Evolutionary conservation across 2,888 invertebrate genomes (phyloP).

Genomic region (Watsonalla binaria): DNA sequence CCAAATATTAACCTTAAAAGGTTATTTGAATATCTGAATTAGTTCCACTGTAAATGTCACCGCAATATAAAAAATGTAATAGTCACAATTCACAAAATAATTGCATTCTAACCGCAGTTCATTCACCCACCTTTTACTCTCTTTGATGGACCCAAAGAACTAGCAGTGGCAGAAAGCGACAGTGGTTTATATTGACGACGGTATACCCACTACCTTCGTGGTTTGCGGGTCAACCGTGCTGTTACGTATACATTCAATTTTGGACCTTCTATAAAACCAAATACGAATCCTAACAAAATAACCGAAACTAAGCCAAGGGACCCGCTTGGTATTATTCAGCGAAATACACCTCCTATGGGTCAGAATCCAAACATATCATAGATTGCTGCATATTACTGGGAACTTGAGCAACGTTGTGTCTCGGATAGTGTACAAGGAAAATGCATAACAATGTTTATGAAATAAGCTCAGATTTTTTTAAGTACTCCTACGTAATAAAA

Average conservation of each 20-base stretch:
- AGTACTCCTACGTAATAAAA: too few relatives aligned
- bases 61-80: conserved; percentile 18
- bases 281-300: conserved; percentile 24
- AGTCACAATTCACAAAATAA: conserved; percentile 43
- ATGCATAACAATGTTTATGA: conserved; percentile 5
- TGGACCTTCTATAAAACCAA: conserved; percentile 36
- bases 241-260: conserved; percentile 31
- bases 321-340: conserved; percentile 27
- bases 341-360: conserved; percentile 33
- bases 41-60: conserved; percentile 1
- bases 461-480: too few relatives aligned
- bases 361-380: conserved; percentile 36
- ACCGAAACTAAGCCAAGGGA: conserved; percentile 12
- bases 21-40: background rate
- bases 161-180: conserved; percentile 67
- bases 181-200: conserved; percentile 70
- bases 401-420: conserved; percentile 48
- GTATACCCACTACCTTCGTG: conserved; percentile 67
- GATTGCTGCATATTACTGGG: conserved; percentile 48
- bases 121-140: conserved; percentile 74
- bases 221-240: conserved; percentile 42
- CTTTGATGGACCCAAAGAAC: conserved; percentile 64
- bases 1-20: too few relatives aligned
- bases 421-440: conserved; percentile 35
- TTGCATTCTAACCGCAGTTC: conserved; percentile 30